Conservation (phyloP, 2,888 invertebrate genomes). For the Lordiphosa fenestrarum region DNA sequence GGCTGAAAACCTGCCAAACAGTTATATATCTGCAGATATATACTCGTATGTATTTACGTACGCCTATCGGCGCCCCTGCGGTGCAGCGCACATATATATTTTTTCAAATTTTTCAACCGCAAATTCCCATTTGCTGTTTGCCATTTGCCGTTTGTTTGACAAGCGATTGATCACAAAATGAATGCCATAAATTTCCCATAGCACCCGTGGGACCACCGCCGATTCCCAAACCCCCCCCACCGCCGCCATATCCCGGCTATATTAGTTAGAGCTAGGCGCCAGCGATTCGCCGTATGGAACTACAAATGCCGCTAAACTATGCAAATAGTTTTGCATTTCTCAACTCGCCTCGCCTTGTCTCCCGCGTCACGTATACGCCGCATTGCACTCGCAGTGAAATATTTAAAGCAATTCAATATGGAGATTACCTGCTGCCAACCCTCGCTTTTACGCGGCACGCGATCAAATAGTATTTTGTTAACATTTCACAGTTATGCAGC, state of each 20-base stretch:
- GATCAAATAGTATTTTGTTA: slow-evolving; percentile 69
- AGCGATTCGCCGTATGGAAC: slow-evolving; percentile 8
- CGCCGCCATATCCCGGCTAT: background rate
- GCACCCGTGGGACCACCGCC: slow-evolving; percentile 5
- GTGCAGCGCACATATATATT: background rate
- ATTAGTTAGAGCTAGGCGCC: slow-evolving; percentile 4
- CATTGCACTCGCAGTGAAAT: slow-evolving; percentile 42
- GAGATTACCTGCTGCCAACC: slow-evolving; percentile 36
- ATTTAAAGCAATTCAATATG: slow-evolving; percentile 60
- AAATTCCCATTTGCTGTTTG: slow-evolving; percentile 54
- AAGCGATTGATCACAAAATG: slow-evolving; percentile 63
- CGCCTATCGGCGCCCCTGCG: background rate
- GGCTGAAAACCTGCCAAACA: too few species aligned
- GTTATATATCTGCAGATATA: too few species aligned
- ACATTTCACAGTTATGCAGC: slow-evolving; percentile 51
- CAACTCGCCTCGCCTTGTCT: slow-evolving; percentile 17
- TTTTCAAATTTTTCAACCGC: slow-evolving; percentile 44
- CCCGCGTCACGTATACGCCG: slow-evolving; percentile 55
- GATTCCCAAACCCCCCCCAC: too few species aligned
- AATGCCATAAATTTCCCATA: slow-evolving; percentile 57
- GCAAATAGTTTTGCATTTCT: slow-evolving; percentile 46
- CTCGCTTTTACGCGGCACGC: slow-evolving; percentile 43
- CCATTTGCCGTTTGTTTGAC: slow-evolving; percentile 35
- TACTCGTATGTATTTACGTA: background rate
- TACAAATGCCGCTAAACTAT: slow-evolving; percentile 43